Conservation (phyloP, 2,888 invertebrate species). For the Hirtodrosophila cameraria region DNA sequence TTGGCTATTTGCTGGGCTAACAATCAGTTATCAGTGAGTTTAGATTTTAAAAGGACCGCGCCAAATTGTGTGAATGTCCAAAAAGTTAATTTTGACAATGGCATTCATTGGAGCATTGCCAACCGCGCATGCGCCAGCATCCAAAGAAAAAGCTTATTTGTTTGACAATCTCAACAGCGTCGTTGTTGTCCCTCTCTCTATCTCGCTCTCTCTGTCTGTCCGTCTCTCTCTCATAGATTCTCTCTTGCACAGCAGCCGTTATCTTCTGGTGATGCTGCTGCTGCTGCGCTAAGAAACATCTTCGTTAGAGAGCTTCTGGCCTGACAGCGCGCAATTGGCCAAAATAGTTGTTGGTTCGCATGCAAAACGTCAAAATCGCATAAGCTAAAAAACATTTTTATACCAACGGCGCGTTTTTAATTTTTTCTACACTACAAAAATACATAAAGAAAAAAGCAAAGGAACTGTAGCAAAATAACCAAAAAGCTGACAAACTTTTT, state of each 20-base stretch:
- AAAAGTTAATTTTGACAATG: constrained; percentile 28
- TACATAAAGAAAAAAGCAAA: constrained; percentile 46
- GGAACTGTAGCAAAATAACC: constrained; percentile 32
- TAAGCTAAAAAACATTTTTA: constrained; percentile 81
- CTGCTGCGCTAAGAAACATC: constrained; percentile 47
- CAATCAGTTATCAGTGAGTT: too few species aligned
- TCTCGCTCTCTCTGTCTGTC: constrained; percentile 11
- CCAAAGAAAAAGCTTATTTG: constrained; percentile 64
- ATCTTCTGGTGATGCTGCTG: constrained; percentile 29
- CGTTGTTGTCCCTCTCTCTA: constrained; percentile 10
- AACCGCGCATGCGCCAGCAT: constrained; percentile 60
- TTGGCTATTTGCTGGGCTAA: too few species aligned
- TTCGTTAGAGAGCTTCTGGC: constrained; percentile 71
- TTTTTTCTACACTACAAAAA: constrained; percentile 71
- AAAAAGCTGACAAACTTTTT: constrained; percentile 44
- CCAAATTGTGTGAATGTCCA: constrained; percentile 25
- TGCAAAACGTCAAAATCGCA: constrained; percentile 83
- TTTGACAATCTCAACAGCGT: constrained; percentile 28
- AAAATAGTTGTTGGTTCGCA: constrained; percentile 83
- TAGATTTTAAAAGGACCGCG: constrained; percentile 31
- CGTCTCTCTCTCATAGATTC: constrained; percentile 22
- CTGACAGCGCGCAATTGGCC: constrained; percentile 72
- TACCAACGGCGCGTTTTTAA: constrained; percentile 82
- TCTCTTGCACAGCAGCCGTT: constrained; percentile 48
- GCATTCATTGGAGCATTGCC: constrained; percentile 14